Percentiles rank a stretch among this genome's conserved stretches.
Conservation (phyloP, 2,797 vertebrate species). For the Tokudaia muenninki region DNA sequence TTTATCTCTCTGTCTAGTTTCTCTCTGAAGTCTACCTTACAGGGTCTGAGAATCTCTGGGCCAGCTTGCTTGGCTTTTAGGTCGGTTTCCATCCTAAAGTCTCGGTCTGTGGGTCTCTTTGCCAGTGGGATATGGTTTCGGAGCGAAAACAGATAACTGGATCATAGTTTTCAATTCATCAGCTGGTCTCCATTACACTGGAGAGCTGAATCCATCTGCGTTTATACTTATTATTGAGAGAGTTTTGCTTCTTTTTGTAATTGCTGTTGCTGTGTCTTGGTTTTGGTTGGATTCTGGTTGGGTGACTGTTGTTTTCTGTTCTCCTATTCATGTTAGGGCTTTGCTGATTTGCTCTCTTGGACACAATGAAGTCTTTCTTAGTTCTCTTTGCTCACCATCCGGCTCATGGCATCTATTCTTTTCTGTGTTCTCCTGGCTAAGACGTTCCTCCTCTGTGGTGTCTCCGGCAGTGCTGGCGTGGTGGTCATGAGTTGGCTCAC, state of each 20-base stretch:
- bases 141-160: background rate
- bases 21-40: background rate
- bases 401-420: background rate
- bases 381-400: background rate
- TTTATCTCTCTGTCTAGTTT: background rate
- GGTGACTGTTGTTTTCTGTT: background rate
- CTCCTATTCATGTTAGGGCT: background rate
- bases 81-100: background rate
- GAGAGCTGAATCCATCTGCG: background rate
- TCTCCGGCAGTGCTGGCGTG: background rate
- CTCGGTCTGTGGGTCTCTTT: background rate
- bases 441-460: background rate
- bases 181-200: background rate
- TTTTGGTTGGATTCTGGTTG: background rate
- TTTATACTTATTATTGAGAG: background rate
- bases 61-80: background rate
- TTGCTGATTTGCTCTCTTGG: background rate
- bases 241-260: background rate
- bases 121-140: background rate
- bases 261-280: background rate
- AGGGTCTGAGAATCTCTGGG: too few species aligned
- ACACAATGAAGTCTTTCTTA: background rate
- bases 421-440: background rate
- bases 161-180: background rate
- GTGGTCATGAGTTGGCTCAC: background rate